Base-by-base conservation (phyloP, 2,888 invertebrate species). In the Euplexia lucipara region DNA sequence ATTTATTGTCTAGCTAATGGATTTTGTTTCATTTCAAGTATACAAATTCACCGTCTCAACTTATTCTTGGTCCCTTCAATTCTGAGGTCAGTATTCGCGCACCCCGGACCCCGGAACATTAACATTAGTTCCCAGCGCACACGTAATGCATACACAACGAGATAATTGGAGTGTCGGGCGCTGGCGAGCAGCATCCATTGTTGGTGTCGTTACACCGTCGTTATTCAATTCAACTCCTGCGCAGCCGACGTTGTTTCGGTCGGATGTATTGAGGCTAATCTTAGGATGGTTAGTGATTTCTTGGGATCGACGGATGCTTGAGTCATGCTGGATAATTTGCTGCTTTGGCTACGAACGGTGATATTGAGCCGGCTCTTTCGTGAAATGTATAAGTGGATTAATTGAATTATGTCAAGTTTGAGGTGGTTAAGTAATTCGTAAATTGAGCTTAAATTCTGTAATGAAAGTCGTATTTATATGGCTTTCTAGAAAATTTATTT, bases 221-320 rank as follows among this genome's bases (percentile, higher is more conserved):
- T 95, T 95, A 95, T 95, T 89, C 95, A 95, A 95, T 95, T 95
- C 92, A 91, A 88, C 87, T 83, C 86, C 85, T 88, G 90, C 86
- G 86, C 88, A 81, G 82, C 75, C 84, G 84, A 81, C 87, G 85
- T 88, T 85, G 84, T 90, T 93, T 94, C 94, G 94, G 92, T 94
- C 79, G 75, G 79, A 80, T 81, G 79, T 84, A 92, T 91, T 90
- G 91, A 91, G 88, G 90, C 86, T 92, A 91, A 92, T 92, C 86
- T 88, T 78, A 61, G 65, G 75, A 80, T 82, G 73, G 72, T 60
- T 37, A 64, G 77, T 71, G 61, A 57, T 53, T 81, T 84, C 82
- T 79, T 67, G 70, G 78, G 77, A 77, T 73, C 72, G 53, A 68
- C 79, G 61, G 65, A 64, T 57, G 51, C 44, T 76, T 78, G 75